phyloP scores from a whole-genome alignment of 2,113 vertebrate genomes.

The Epinephelus moara region DNA sequence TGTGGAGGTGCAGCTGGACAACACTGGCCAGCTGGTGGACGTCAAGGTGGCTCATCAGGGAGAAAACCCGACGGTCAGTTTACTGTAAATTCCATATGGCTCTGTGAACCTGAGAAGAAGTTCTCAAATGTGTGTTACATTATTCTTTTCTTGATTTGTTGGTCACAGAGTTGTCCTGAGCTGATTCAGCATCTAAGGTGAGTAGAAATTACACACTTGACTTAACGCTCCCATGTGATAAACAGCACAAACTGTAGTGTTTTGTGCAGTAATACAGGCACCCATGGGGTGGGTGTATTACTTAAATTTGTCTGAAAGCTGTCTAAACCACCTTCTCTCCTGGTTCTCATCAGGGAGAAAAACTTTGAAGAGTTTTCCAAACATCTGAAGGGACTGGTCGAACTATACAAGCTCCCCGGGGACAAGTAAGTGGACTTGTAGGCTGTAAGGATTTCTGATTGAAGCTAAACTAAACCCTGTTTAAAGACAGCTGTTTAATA shows the following conservation, averaged over 20 bases:
- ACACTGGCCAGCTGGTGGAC: constrained; percentile 92
- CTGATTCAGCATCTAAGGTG: constrained; percentile 96
- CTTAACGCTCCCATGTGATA: no score
- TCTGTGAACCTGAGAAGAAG: not conserved
- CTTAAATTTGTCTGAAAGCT: not conserved
- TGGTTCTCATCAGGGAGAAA: constrained; percentile 89
- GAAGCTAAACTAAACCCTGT: not conserved
- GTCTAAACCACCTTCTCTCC: not conserved
- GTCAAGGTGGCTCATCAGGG: constrained; percentile 99
- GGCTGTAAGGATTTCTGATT: not conserved
- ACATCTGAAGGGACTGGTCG: constrained; percentile 96
- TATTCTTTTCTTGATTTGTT: constrained; percentile 53
- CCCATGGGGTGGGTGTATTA: not conserved
- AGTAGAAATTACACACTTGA: constrained; percentile 63
- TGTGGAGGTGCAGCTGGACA: constrained; percentile 97
- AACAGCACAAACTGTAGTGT: not conserved
- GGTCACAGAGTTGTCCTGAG: constrained; percentile 93
- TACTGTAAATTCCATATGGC: not conserved
- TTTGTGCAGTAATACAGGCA: not conserved
- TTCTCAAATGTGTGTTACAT: not conserved
- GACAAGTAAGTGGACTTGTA: constrained; percentile 90
- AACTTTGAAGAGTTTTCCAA: constrained; percentile 99
- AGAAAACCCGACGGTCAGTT: constrained; percentile 95
- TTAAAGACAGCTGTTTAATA: not conserved
- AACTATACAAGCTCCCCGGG: constrained; percentile 96